Evolutionary conservation across 1,140 invertebrate genomes (phyloP).

Genomic region (Drosophila ohnishii): DNA sequence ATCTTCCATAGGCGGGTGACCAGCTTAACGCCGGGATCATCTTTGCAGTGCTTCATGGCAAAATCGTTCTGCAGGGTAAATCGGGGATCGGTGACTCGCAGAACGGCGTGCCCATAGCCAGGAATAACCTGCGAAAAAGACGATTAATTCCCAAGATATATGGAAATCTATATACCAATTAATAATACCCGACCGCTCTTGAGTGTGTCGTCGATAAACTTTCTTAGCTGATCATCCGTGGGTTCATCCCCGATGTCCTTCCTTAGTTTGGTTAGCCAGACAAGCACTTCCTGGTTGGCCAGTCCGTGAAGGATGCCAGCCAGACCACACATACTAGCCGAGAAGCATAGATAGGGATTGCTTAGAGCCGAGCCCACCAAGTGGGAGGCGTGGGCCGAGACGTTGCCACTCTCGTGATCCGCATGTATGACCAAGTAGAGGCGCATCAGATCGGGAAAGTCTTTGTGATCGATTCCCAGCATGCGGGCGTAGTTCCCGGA

Average conservation of each 20-base stretch:
- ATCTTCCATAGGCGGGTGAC: slow-evolving; percentile 96
- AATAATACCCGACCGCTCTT: slow-evolving; percentile 87
- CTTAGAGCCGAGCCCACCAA: slow-evolving; percentile 96
- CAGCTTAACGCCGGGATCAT: slow-evolving; percentile 94
- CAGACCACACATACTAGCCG: slow-evolving; percentile 95
- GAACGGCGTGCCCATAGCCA: slow-evolving; percentile 97
- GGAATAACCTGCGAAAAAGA: slow-evolving; percentile 88
- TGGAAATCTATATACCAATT: too few relatives aligned
- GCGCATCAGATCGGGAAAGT: slow-evolving; percentile 95
- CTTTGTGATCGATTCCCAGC: slow-evolving; percentile 93
- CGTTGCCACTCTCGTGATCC: slow-evolving; percentile 97
- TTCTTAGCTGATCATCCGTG: slow-evolving; percentile 93
- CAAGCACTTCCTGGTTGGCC: slow-evolving; percentile 95
- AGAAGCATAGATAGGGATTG: slow-evolving; percentile 96
- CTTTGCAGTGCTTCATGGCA: slow-evolving; percentile 94
- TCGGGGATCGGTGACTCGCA: slow-evolving; percentile 97
- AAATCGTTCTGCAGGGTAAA: slow-evolving; percentile 95
- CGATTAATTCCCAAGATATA: too few relatives aligned
- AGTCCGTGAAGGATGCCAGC: slow-evolving; percentile 97
- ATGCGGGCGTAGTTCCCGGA: slow-evolving; percentile 94
- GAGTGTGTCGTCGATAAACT: slow-evolving; percentile 96
- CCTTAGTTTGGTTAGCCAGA: slow-evolving; percentile 91
- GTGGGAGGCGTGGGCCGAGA: slow-evolving; percentile 96
- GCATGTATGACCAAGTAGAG: slow-evolving; percentile 97
- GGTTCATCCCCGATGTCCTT: slow-evolving; percentile 91